Evolutionary conservation across 2,797 vertebrate genomes (phyloP).

Genomic region (Esox lucius): DNA sequence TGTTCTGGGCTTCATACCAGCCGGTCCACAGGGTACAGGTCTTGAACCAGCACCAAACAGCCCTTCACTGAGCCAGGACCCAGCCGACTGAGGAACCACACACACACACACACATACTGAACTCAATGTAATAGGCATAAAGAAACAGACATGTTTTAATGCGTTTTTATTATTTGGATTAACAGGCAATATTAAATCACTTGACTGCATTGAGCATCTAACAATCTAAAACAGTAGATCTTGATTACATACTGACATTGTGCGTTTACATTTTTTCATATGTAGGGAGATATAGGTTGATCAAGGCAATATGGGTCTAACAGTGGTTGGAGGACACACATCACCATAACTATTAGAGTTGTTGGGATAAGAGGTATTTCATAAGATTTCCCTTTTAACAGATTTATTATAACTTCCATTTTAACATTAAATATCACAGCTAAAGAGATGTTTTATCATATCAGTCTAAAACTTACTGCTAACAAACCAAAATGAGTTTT

Average conservation of each 20-base stretch:
- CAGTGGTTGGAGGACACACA: conserved; percentile 8
- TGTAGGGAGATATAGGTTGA: neutral
- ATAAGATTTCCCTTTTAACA: neutral
- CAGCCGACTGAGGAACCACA: conserved; percentile 1
- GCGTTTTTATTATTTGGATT: conserved; percentile 17
- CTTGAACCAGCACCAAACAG: conserved; percentile 56
- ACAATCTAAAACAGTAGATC: conserved; percentile 14
- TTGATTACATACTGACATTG: conserved; percentile 15
- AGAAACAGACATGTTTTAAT: neutral
- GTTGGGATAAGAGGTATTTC: neutral
- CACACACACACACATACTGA: neutral
- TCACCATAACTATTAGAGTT: neutral
- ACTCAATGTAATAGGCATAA: too few species aligned
- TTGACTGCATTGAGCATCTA: neutral
- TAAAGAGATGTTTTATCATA: too few species aligned
- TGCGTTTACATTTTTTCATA: conserved; percentile 12
- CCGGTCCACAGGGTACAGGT: conserved; percentile 58
- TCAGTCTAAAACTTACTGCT: too few species aligned
- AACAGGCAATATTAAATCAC: conserved; percentile 5
- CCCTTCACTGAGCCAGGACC: conserved; percentile 42
- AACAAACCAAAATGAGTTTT: too few species aligned
- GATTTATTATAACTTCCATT: neutral
- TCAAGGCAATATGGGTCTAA: conserved; percentile 18
- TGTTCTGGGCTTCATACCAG: conserved; percentile 54
- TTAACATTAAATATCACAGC: neutral